phyloP scores from a whole-genome alignment of 37 sponge, comb jelly and placozoan species.

The Ephydatia muelleri region DNA sequence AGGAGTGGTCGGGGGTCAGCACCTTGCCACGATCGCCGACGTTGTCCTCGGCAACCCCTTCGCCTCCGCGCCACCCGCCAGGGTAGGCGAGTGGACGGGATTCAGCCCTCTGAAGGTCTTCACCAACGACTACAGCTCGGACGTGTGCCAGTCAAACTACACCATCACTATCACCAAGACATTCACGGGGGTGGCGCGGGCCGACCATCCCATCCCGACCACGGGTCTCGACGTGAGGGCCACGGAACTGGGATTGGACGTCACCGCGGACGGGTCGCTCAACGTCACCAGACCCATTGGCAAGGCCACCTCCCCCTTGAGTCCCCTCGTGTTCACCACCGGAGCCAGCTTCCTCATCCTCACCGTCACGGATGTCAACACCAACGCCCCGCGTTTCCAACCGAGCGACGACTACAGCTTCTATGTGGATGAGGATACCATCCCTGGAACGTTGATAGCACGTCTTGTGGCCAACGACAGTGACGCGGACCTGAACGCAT shows the following conservation, averaged over 20 bases:
- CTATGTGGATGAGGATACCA: conserved; percentile 40
- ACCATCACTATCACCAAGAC: neutral
- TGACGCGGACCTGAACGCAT: conserved; percentile 60
- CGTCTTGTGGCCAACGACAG: conserved; percentile 54
- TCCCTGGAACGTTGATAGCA: conserved; percentile 22
- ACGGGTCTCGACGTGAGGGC: conserved; percentile 30
- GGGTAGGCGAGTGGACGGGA: conserved; percentile 21
- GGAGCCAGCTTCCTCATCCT: conserved; percentile 22
- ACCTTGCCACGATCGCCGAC: conserved; percentile 9
- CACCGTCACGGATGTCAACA: conserved; percentile 64
- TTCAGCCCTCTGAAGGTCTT: conserved; percentile 39
- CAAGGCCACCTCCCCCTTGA: conserved; percentile 34
- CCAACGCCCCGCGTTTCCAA: conserved; percentile 55
- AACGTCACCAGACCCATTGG: neutral
- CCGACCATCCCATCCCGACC: neutral
- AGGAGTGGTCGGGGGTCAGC: neutral
- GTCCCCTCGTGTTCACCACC: conserved; percentile 15
- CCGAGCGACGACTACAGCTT: conserved; percentile 3
- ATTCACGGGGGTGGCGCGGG: neutral
- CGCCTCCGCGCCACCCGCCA: neutral
- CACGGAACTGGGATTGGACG: conserved; percentile 20
- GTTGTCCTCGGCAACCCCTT: neutral
- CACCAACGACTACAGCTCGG: conserved; percentile 40
- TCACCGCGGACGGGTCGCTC: conserved; percentile 46
- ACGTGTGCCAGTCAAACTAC: conserved; percentile 9